Conservation (phyloP, 2,888 invertebrate species). For the Elgonia sp. region DNA sequence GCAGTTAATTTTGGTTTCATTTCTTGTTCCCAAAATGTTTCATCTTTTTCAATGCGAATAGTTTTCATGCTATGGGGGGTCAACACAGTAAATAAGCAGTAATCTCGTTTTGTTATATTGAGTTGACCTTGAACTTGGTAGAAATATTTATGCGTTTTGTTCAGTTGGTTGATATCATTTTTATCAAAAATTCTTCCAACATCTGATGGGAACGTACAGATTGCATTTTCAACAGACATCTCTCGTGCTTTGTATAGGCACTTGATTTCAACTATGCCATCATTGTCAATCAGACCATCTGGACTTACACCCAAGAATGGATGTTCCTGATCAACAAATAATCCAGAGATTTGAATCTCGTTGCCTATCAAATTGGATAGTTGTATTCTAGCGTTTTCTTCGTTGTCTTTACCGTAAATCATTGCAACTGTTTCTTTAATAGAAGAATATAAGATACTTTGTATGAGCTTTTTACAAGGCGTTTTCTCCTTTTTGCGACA, state of each 20-base stretch:
- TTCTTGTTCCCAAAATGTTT: slow-evolving; percentile 5
- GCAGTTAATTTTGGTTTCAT: not conserved
- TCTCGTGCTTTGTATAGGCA: no score
- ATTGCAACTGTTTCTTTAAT: not conserved
- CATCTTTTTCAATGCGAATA: slow-evolving; percentile 20
- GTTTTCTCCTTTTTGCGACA: slow-evolving; percentile 55
- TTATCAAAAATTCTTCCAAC: not conserved
- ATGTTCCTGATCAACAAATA: slow-evolving; percentile 49
- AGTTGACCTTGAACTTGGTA: slow-evolving; percentile 28
- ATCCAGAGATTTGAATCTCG: slow-evolving; percentile 37
- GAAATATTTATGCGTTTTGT: not conserved
- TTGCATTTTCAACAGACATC: not conserved
- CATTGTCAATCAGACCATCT: not conserved
- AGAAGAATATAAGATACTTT: slow-evolving; percentile 55
- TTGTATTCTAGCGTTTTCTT: slow-evolving; percentile 44
- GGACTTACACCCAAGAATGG: not conserved
- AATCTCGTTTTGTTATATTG: slow-evolving; percentile 12
- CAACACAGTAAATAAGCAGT: slow-evolving; percentile 21
- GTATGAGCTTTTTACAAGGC: slow-evolving; percentile 43
- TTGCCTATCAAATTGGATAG: slow-evolving; percentile 9
- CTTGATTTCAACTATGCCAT: not conserved
- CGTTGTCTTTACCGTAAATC: slow-evolving; percentile 68
- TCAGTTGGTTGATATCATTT: not conserved
- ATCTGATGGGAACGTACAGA: not conserved
- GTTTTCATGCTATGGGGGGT: not conserved